Base-by-base conservation (phyloP, 1,140 invertebrate species). In the Drosophila pseudoananassae region DNA sequence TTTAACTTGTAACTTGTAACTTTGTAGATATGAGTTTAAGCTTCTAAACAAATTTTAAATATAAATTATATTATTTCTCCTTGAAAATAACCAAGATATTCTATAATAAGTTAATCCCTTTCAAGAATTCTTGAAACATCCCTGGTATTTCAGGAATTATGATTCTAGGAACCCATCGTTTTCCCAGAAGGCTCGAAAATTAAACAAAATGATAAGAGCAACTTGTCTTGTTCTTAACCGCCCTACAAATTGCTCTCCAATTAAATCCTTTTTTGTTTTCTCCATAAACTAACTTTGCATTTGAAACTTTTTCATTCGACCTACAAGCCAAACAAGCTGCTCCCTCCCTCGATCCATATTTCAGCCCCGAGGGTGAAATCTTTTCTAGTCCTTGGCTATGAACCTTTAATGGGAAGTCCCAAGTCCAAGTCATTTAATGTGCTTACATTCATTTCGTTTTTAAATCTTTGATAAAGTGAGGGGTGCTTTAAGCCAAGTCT, bases 371-470 rank as follows among this genome's bases (percentile, higher is more conserved):
- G 47, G 27, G 15, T 20, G n/a, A 58, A 27, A 69, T 56, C 65
- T 64, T 53, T 52, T 52, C 46, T 40, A 55, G 46, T 68, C 54
- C 57, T 73, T 49, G 43, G 40, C 58, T 65, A 46, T 46, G 55
- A 65, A 77, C 71, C 83, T 85, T 60, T 73, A 87, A 72, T 66
- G 47, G 54, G 59, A 36, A 52, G 82, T 31, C 31, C 38, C 43
- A 7, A 70, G 66, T 69, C 68, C 55, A 60, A 73, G 78, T 58
- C 78, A 75, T 87, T 85, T 85, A 85, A 82, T 85, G 81, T 87
- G 81, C 81, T 82, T 87, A 81, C 82, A 85, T 87, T 85, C 83
- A 71, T 87, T 87, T 68, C 68, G 69, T 88, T 85, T 46, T 85
- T 87, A 85, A 85, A 82, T 85, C 81, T 87, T 57, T 63, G 81